phyloP scores from a whole-genome alignment of 2,888 invertebrate genomes.

The Drosophila formosana region DNA sequence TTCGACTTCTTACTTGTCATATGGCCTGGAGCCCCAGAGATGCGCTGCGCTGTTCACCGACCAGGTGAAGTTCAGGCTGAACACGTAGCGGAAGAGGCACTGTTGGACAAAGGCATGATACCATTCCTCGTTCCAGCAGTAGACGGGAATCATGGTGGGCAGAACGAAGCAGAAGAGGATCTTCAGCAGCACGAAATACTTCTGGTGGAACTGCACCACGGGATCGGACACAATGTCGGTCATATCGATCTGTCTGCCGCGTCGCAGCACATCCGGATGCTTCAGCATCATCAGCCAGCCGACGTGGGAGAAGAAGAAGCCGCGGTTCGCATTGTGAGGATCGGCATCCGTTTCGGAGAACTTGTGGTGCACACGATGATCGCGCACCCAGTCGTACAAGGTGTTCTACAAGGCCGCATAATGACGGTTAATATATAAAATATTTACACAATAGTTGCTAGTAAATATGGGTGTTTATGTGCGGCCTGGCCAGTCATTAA shows the following conservation, averaged over 20 bases:
- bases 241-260: constrained; percentile 93
- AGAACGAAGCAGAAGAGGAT: constrained; percentile 89
- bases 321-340: constrained; percentile 92
- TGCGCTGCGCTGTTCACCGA: constrained; percentile 95
- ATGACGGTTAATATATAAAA: too few species aligned
- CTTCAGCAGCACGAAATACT: constrained; percentile 89
- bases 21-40: constrained; percentile 90
- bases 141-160: constrained; percentile 90
- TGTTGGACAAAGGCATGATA: constrained; percentile 89
- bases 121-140: constrained; percentile 90
- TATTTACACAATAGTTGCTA: background rate
- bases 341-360: constrained; percentile 94
- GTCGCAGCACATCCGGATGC: constrained; percentile 92
- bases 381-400: constrained; percentile 94
- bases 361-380: constrained; percentile 92
- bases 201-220: constrained; percentile 91
- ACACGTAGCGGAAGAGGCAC: constrained; percentile 89
- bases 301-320: constrained; percentile 96
- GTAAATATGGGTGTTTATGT: constrained; percentile 3
- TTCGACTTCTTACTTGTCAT: constrained; percentile 87
- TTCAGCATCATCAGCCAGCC: constrained; percentile 97
- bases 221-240: constrained; percentile 92
- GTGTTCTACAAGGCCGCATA: constrained; percentile 88
- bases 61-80: constrained; percentile 94
- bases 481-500: constrained; percentile 52